Percentiles rank a stretch among this genome's conserved stretches.
phyloP scores from a whole-genome alignment of 1,140 invertebrate species.

The Hestina assimilis region DNA sequence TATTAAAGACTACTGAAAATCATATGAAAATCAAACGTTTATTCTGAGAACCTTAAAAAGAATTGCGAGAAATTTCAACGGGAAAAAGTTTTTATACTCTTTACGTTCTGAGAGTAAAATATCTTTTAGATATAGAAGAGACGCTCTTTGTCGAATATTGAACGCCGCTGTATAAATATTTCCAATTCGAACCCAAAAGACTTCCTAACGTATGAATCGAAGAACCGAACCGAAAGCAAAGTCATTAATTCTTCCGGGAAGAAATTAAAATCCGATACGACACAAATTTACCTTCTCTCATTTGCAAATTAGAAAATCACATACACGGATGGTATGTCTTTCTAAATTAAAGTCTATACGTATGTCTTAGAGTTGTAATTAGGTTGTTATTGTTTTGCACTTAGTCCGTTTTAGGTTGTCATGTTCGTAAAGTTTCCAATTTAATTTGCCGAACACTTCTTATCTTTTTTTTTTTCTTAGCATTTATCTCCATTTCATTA shows the following conservation, averaged over 20 bases:
- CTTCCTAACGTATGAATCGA: constrained; percentile 59
- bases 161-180: constrained; percentile 21
- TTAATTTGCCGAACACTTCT: constrained; percentile 70
- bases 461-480: constrained; percentile 67
- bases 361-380: constrained; percentile 16
- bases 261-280: constrained; percentile 75
- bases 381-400: neutral
- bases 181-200: constrained; percentile 46
- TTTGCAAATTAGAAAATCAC: constrained; percentile 22
- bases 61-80: too few relatives aligned
- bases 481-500: constrained; percentile 72
- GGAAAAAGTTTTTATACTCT: neutral
- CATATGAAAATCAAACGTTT: too few relatives aligned
- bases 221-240: constrained; percentile 51
- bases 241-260: constrained; percentile 68
- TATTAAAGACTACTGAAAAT: too few relatives aligned
- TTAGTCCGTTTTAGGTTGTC: constrained; percentile 28
- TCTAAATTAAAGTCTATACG: constrained; percentile 17
- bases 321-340: constrained; percentile 2
- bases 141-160: neutral
- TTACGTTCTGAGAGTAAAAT: neutral
- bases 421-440: constrained; percentile 60
- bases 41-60: too few relatives aligned
- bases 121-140: neutral
- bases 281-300: constrained; percentile 62